Percentiles rank a stretch among this genome's conserved stretches.
Conservation (phyloP, 1,140 invertebrate species). For the Melanaphis sacchari region DNA sequence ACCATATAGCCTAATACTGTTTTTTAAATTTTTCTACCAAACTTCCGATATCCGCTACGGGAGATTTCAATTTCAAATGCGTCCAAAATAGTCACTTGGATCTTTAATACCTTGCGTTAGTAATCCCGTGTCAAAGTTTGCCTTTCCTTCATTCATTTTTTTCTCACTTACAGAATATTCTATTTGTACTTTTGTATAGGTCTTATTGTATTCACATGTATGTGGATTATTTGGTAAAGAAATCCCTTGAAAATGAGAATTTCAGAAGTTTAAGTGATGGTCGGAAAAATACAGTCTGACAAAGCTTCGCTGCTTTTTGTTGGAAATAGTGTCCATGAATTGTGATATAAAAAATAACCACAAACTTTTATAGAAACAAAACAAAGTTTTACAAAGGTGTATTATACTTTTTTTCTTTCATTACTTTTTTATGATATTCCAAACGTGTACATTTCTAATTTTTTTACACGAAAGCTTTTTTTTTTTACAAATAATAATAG, state of each 20-base stretch:
- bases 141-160: slow-evolving; percentile 16
- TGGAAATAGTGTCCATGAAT: neutral
- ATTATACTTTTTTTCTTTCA: slow-evolving; percentile 5
- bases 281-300: slow-evolving; percentile 13
- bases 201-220: neutral
- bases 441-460: neutral
- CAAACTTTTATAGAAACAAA: neutral
- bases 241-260: slow-evolving; percentile 31
- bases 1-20: neutral
- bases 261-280: neutral
- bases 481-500: neutral
- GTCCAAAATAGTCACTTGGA: slow-evolving; percentile 47
- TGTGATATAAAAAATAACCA: neutral
- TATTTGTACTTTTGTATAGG: neutral
- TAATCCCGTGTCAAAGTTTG: slow-evolving; percentile 22
- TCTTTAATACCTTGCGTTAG: neutral
- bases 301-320: neutral
- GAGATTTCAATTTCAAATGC: slow-evolving; percentile 55
- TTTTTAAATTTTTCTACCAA: slow-evolving; percentile 40
- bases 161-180: neutral
- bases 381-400: slow-evolving; percentile 9
- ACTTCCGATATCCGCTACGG: slow-evolving; percentile 32
- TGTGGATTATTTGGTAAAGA: slow-evolving; percentile 2
- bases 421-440: neutral
- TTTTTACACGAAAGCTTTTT: neutral